Percentiles rank a stretch among this genome's conserved stretches.
Evolutionary conservation across 2,888 invertebrate genomes (phyloP).

Genomic region (Salpingus planirostris): DNA sequence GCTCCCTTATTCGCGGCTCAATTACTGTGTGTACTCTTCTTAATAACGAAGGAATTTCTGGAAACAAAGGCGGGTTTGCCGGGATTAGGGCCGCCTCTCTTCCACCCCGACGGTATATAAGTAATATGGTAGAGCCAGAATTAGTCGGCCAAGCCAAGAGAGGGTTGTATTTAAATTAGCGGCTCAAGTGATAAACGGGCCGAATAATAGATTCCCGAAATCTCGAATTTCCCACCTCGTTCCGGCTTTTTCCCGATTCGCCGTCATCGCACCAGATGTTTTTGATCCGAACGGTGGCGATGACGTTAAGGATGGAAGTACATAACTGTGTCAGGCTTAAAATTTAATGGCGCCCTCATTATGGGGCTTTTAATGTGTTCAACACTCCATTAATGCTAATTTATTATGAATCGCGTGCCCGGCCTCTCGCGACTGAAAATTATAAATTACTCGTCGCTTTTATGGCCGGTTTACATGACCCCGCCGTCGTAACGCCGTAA

Average conservation of each 20-base stretch:
- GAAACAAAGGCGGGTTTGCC: constrained; percentile 25
- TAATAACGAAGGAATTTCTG: constrained; percentile 27
- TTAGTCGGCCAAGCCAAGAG: constrained; percentile 18
- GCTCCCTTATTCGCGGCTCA: constrained; percentile 24
- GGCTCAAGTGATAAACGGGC: constrained; percentile 33
- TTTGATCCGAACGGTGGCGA: no score
- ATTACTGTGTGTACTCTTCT: constrained; percentile 28
- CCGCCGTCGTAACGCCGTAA: no score
- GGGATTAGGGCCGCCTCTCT: constrained; percentile 27
- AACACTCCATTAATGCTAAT: constrained; percentile 22
- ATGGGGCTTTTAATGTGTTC: constrained; percentile 15
- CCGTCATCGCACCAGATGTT: no score
- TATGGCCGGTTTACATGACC: constrained; percentile 16
- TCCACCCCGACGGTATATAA: no score
- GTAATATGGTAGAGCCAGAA: no score
- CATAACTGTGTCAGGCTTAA: not conserved
- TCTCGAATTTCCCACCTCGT: no score
- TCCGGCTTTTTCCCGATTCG: no score
- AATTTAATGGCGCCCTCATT: constrained; percentile 15
- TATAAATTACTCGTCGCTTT: no score
- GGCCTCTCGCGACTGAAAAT: no score
- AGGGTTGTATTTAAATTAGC: constrained; percentile 32
- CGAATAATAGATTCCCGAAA: no score
- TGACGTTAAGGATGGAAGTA: not conserved
- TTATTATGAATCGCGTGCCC: constrained; percentile 19